Conservation (phyloP, 2,113 vertebrate genomes). For the Centropus bengalensis region DNA sequence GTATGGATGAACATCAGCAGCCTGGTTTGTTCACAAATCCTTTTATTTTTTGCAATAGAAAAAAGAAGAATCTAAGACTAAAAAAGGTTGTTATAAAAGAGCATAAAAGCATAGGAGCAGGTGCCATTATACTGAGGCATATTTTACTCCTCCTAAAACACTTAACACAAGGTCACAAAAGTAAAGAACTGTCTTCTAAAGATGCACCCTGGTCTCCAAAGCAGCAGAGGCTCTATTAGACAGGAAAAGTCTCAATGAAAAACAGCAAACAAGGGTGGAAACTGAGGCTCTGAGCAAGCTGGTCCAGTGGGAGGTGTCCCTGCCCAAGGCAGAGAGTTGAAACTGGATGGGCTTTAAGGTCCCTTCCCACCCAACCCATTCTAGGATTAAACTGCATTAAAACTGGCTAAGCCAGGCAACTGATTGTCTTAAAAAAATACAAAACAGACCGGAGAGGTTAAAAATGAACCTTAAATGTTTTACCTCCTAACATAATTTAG, state of each 20-base stretch:
- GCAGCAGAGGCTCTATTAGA: neutral
- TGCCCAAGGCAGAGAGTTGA: too few species aligned
- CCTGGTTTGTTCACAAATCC: constrained; percentile 32
- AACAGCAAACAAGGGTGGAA: constrained; percentile 12
- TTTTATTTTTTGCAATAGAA: constrained; percentile 29
- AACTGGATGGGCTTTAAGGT: too few species aligned
- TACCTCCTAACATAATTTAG: neutral
- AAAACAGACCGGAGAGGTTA: neutral
- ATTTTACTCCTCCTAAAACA: constrained; percentile 26
- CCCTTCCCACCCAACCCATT: too few species aligned
- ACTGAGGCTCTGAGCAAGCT: neutral
- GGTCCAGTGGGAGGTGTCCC: too few species aligned
- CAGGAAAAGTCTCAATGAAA: neutral
- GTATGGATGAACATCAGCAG: constrained; percentile 16
- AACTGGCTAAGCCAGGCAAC: constrained; percentile 48
- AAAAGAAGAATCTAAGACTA: constrained; percentile 53
- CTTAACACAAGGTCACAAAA: constrained; percentile 19
- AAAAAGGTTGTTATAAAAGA: constrained; percentile 54
- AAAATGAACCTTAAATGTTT: neutral
- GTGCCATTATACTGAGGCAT: neutral
- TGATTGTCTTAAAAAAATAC: constrained; percentile 9
- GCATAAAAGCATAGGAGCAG: constrained; percentile 43
- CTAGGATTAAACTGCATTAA: neutral
- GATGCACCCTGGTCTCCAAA: neutral
- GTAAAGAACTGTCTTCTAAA: neutral